Percentiles rank a stretch among this genome's conserved stretches.
Conservation (phyloP, 2,113 vertebrate genomes). For the Murina feae region DNA sequence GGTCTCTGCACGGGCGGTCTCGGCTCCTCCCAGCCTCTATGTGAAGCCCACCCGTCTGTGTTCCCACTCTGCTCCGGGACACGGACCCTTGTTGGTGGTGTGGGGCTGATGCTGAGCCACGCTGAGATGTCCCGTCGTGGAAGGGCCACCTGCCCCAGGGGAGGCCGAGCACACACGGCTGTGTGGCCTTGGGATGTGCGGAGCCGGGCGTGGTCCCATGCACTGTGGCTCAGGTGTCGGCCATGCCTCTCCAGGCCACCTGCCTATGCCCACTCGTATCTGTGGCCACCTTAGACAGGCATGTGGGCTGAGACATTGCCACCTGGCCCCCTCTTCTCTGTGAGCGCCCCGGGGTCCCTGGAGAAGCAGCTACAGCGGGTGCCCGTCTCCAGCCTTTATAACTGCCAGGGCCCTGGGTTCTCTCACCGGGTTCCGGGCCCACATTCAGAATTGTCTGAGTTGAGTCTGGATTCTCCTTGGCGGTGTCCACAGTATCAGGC, state of each 20-base stretch:
- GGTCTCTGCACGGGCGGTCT: neutral
- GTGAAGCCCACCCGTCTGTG: neutral
- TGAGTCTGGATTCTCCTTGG: neutral
- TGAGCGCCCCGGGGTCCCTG: neutral
- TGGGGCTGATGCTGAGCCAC: neutral
- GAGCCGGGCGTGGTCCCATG: neutral
- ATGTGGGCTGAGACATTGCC: neutral
- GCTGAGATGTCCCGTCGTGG: neutral
- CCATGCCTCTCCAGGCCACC: neutral
- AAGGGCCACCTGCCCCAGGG: neutral
- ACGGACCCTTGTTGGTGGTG: neutral
- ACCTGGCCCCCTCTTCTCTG: neutral
- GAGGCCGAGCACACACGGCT: fast-evolving
- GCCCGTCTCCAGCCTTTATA: too few relatives aligned
- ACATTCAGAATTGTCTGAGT: neutral
- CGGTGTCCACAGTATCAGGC: neutral
- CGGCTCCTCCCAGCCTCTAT: neutral
- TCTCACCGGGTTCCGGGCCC: neutral
- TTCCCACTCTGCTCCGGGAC: neutral
- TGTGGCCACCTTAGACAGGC: too few relatives aligned
- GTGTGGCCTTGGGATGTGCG: neutral
- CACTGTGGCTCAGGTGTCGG: neutral
- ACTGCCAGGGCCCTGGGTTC: neutral
- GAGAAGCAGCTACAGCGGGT: neutral
- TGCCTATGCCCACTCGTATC: neutral